Conservation (phyloP, 2,797 vertebrate species). For the Xenentodon cancila region DNA sequence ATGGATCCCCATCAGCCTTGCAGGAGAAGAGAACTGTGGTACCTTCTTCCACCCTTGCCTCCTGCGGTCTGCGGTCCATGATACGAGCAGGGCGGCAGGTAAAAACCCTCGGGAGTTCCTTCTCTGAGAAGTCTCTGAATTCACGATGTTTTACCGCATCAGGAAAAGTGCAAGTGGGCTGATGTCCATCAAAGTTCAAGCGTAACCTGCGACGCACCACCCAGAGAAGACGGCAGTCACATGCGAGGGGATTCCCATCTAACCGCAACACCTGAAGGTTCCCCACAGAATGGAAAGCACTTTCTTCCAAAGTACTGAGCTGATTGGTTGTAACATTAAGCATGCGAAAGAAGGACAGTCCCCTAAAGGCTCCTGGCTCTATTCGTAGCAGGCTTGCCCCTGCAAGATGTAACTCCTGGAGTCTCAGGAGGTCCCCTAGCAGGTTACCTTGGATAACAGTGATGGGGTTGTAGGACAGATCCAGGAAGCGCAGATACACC, state of each 20-base stretch:
- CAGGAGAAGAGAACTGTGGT: conserved; percentile 83
- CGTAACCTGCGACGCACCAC: conserved; percentile 81
- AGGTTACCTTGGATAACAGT: conserved; percentile 79
- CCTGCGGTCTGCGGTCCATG: conserved; percentile 77
- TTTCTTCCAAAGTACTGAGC: conserved; percentile 87
- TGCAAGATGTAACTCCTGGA: conserved; percentile 88
- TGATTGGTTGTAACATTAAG: conserved; percentile 91
- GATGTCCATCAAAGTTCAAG: conserved; percentile 85
- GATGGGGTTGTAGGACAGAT: conserved; percentile 93
- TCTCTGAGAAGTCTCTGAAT: conserved; percentile 86
- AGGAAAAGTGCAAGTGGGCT: conserved; percentile 85
- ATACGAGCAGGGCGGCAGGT: conserved; percentile 85
- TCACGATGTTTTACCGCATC: conserved; percentile 74
- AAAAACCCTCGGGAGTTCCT: conserved; percentile 84
- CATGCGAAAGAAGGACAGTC: conserved; percentile 83
- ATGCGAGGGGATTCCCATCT: conserved; percentile 88
- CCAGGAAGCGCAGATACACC: conserved; percentile 85
- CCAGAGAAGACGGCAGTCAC: conserved; percentile 93
- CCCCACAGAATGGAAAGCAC: conserved; percentile 86
- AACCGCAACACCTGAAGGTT: conserved; percentile 88
- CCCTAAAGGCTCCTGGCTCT: conserved; percentile 86
- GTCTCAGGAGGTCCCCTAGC: conserved; percentile 82
- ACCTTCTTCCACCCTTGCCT: conserved; percentile 84
- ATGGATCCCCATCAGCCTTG: conserved; percentile 87
- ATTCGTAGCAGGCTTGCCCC: conserved; percentile 84